phyloP scores from a whole-genome alignment of 2,113 vertebrate genomes.

The Cranoglanis bouderius region DNA sequence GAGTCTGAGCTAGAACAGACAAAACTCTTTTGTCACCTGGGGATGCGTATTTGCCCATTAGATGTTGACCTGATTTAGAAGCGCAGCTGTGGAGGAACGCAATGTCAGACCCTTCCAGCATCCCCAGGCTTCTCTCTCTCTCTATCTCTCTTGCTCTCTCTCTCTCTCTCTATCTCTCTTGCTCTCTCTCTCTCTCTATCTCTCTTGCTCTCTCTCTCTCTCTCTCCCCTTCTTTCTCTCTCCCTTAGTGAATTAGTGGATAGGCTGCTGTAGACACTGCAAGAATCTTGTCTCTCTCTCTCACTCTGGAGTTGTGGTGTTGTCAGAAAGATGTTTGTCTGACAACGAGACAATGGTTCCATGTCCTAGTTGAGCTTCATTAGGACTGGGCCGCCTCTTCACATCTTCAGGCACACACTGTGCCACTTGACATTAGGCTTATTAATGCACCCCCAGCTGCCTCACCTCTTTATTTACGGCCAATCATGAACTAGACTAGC shows the following conservation, averaged over 20 bases:
- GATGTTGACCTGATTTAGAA: constrained; percentile 65
- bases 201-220: constrained; percentile 1
- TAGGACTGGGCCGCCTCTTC: constrained; percentile 43
- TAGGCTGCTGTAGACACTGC: constrained; percentile 48
- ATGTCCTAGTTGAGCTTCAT: constrained; percentile 45
- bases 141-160: neutral
- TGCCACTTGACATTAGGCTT: constrained; percentile 65
- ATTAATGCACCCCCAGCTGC: constrained; percentile 63
- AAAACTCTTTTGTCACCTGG: constrained; percentile 53
- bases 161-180: neutral
- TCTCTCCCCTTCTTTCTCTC: neutral
- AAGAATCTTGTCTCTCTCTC: constrained; percentile 46
- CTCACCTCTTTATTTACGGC: constrained; percentile 36
- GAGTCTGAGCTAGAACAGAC: constrained; percentile 37
- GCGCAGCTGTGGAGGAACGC: constrained; percentile 59
- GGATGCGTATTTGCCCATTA: constrained; percentile 59
- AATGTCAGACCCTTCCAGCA: constrained; percentile 53
- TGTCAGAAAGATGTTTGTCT: constrained; percentile 55
- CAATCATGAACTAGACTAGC: constrained; percentile 59
- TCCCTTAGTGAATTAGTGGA: constrained; percentile 26
- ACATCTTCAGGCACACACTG: constrained; percentile 63
- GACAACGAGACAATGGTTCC: constrained; percentile 41
- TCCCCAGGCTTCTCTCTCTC: constrained; percentile 23
- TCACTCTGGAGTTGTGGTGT: constrained; percentile 31
- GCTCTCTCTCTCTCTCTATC: constrained; percentile 3